Conservation (phyloP, 2,113 vertebrate genomes). For the Tyrannus savana region DNA sequence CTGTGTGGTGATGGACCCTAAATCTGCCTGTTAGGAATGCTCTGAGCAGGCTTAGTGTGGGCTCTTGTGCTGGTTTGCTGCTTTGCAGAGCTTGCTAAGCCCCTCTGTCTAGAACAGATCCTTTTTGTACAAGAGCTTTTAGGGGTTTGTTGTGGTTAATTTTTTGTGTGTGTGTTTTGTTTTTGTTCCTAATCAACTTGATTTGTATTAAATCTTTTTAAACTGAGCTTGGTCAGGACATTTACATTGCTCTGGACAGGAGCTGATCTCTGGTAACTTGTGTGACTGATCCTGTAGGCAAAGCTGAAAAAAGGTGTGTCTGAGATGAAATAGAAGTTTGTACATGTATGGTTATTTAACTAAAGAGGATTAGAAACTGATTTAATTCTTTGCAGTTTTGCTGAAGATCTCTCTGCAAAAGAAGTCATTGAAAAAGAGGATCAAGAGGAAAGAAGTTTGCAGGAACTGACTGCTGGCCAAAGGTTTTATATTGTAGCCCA, state of each 20-base stretch:
- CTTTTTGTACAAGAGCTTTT: background rate
- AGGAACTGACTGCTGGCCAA: constrained; percentile 66
- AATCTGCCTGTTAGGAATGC: background rate
- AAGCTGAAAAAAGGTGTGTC: constrained; percentile 34
- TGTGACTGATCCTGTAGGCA: constrained; percentile 18
- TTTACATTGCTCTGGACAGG: background rate
- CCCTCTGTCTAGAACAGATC: background rate
- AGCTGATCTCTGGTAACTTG: constrained; percentile 17
- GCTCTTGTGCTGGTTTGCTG: background rate
- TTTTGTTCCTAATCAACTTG: background rate
- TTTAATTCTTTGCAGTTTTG: constrained; percentile 73
- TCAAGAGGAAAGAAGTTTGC: constrained; percentile 69
- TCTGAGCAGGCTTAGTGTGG: background rate
- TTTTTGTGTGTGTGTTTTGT: background rate
- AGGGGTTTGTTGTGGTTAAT: background rate
- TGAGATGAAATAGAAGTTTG: constrained; percentile 43
- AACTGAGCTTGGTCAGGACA: background rate
- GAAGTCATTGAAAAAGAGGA: constrained; percentile 70
- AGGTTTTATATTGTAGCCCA: constrained; percentile 68
- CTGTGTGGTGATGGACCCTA: background rate
- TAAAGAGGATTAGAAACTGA: constrained; percentile 65
- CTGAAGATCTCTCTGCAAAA: constrained; percentile 68
- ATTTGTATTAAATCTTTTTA: background rate
- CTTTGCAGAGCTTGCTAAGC: background rate
- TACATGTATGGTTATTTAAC: constrained; percentile 37